Evolutionary conservation across 2,888 invertebrate genomes (phyloP), one percentile per base, ranked within the genome.

Genomic region (Nomada ruficornis): DNA sequence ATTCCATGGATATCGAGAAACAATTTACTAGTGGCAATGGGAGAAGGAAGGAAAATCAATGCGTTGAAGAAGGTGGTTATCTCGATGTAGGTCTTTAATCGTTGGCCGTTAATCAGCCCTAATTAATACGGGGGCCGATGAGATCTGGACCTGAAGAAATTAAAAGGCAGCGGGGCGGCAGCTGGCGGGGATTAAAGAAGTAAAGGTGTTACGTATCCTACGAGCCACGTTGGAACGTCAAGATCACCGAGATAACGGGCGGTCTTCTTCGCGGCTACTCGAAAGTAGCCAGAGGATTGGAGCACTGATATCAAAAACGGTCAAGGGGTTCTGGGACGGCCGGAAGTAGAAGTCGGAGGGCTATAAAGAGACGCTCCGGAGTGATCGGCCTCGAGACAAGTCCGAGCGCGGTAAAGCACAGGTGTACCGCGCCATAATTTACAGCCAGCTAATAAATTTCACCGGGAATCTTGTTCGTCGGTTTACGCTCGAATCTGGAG

Each of bases 391-490:
- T 15, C 64, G 73, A 77, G 86, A 86, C 84, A 84, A 88, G 88
- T 85, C 84, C 77, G 67, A 79, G 64, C 82, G 85, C 86, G 88
- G 82, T 85, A 88, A 85, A 86, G 89, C 90, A 92, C 90, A 90
- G 88, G 87, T 88, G 89, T 86, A 88, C 90, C 90, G 89, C 89
- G 89, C 90, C 90, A 91, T 91, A 91, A 92, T 83, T 92, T 92
- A 92, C 89, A 83, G 90, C 85, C 85, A 87, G 88, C 88, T 91
- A 91, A 92, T 92, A 91, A 92, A 92, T 92, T 92, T 90, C 83
- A 83, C 74, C 77, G 80, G 44, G 79, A 77, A 80, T 74, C 86
- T 78, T 67, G 86, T 75, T 84, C 76, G 77, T 70, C 69, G 80
- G 80, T 74, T 77, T 73, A 86, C 79, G 76, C 86, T 77, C 77